Evolutionary conservation across 2,888 invertebrate genomes (phyloP), one percentile per base, ranked within the genome.

Genomic region (Rhorus exstirpatorius): DNA sequence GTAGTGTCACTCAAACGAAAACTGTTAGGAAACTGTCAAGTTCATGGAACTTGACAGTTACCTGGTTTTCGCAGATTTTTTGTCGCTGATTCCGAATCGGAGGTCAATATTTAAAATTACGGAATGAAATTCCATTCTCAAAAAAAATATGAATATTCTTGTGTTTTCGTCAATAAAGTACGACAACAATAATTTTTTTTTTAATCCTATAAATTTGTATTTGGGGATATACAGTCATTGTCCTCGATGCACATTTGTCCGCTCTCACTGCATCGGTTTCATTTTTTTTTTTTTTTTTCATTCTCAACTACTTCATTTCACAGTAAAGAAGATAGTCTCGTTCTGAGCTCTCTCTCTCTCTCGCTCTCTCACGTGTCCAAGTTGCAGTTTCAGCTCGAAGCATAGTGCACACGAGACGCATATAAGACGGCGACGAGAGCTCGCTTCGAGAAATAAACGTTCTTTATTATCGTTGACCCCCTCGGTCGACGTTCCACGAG

Each of bases 381-480:
- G 78, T 68, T 71, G 63, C 63, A 71, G n/a, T n/a, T 63, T 78
- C 61, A 55, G 21, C 67, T 76, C 12, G 55, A 63, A 70, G 67
- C 49, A 58, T 46, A 68, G 51, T 55, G 70, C 74, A 75, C 80
- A 74, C 75, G 67, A 55, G 68, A 79, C 53, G 61, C 80, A 63
- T 38, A 68, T 60, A 74, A 35, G 58, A 79, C 70, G 76, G 82
- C 82, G 82, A 83, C 82, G 82, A 83, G 75, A 79, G 82, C 79
- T 76, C 79, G 79, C 82, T 76, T 71, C 79, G 82, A 83, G 82
- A 83, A 83, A 83, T 83, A 83, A 83, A 83, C 82, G 82, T 83
- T 83, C 82, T 83, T 83, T 83, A 83, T 83, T 83, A 83, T 83
- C 82, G 79, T 83, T 83, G 79, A 83, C 82, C 82, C 82, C 63